Conservation (phyloP, 2,797 vertebrate species). For the Neosilurus mollespiculum region DNA sequence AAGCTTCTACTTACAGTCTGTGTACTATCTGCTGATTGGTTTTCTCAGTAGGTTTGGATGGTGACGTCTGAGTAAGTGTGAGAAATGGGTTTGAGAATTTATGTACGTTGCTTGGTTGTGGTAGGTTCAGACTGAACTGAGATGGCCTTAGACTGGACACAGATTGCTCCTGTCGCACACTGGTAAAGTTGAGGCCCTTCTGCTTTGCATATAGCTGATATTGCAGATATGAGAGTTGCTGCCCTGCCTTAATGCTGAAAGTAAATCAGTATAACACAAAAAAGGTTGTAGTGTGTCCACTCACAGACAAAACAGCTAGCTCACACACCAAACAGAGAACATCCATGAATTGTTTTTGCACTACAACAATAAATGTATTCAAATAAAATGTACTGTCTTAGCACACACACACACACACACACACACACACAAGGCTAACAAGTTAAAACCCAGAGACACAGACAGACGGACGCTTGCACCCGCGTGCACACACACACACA, state of each 20-base stretch:
- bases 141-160: constrained; percentile 72
- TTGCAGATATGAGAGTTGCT: constrained; percentile 83
- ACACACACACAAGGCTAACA: background rate
- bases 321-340: background rate
- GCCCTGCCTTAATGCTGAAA: constrained; percentile 87
- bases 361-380: background rate
- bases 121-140: constrained; percentile 27
- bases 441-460: background rate
- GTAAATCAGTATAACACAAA: background rate
- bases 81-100: constrained; percentile 50
- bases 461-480: background rate
- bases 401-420: too few relatives aligned
- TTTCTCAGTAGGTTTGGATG: constrained; percentile 47
- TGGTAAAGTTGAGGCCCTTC: constrained; percentile 83
- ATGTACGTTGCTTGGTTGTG: constrained; percentile 44
- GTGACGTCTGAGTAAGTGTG: constrained; percentile 53
- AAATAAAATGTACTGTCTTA: background rate
- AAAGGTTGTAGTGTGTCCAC: background rate
- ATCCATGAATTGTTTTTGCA: background rate
- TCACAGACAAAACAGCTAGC: too few relatives aligned
- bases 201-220: constrained; percentile 96
- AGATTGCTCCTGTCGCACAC: constrained; percentile 67
- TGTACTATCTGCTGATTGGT: constrained; percentile 71
- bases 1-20: constrained; percentile 87
- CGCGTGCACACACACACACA: constrained; percentile 69